Evolutionary conservation across 2,888 invertebrate genomes (phyloP).

Genomic region (Drosophila rellima): DNA sequence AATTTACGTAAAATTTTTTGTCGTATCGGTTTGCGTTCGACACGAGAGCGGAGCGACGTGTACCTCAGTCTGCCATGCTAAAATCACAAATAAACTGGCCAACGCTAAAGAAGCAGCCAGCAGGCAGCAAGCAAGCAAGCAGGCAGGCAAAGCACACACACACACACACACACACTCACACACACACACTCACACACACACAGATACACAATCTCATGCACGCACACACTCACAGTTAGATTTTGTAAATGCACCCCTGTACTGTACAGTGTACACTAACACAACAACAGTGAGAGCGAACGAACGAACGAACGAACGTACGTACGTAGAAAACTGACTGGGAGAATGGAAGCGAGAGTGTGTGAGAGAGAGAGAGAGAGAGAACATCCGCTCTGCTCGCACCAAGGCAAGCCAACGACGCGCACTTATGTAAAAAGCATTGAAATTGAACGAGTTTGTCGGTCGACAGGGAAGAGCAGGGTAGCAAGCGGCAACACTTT

Average conservation of each 20-base stretch:
- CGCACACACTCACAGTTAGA: conserved; percentile 32
- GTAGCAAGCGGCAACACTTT: conserved; percentile 40
- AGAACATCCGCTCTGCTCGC: conserved; percentile 27
- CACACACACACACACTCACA: conserved; percentile 30
- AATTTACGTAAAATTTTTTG: conserved; percentile 70
- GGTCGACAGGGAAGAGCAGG: conserved; percentile 41
- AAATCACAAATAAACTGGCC: conserved; percentile 84
- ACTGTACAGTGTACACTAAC: conserved; percentile 41
- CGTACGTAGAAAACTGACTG: conserved; percentile 7
- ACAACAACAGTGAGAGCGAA: conserved; percentile 38
- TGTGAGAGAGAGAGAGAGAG: neutral
- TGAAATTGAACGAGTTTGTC: conserved; percentile 78
- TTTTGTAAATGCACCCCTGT: conserved; percentile 77
- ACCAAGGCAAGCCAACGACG: conserved; percentile 52
- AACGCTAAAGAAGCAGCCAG: conserved; percentile 82
- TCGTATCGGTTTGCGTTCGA: conserved; percentile 74
- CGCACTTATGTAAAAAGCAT: conserved; percentile 78
- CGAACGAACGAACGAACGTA: conserved; percentile 8
- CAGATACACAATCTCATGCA: conserved; percentile 29
- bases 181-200: conserved; percentile 30
- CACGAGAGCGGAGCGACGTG: conserved; percentile 74
- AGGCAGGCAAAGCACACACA: conserved; percentile 35
- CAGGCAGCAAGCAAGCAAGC: conserved; percentile 63
- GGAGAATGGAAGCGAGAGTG: conserved; percentile 8
- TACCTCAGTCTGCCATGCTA: conserved; percentile 84